Base-by-base conservation (phyloP, 2,888 invertebrate species). In the Lucinisca nassula region DNA sequence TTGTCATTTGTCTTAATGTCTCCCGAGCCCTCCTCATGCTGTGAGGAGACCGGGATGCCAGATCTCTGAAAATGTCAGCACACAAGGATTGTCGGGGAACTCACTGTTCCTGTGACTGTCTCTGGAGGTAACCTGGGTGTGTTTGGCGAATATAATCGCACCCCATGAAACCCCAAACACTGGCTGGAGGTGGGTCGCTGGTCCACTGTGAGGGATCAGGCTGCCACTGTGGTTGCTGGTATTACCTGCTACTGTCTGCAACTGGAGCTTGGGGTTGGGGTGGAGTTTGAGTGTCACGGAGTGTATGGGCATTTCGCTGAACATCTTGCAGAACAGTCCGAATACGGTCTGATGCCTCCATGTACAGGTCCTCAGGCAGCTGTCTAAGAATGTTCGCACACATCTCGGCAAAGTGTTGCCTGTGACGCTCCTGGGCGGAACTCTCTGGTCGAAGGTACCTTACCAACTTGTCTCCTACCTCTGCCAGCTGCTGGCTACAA, bases 121-220 rank as follows among this genome's bases (percentile, higher is more conserved):
- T 40, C 40, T 40, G 40, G 40, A 40, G 40, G 40, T 40, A 40
- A 73, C 73, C 73, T 73, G 73, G 73, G 73, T 73, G 73, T 73
- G 73, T 74, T 74, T 74, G 74, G 74, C 45, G 74, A 74, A 37
- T 40, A 45, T 76, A 73, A 73, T 73, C 73, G 73, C 73, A 73
- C 73, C 73, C 73, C 73, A 73, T 73, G 40, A 38, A 67, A 40
- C 76, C 76, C 76, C 76, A 76, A 38, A 76, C 76, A 49, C 76
- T 40, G 76, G 76, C 74, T 74, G 37, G 74, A 74, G 74, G 38
- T 74, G 74, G 74, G 74, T 74, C 12, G 74, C 74, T 74, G 76
- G 76, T 76, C 76, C 76, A 76, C 49, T 76, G 49, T 73, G 35
- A 73, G 73, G 73, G 73, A 73, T 35, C 67, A 67, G 67, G 67